A percentile compares a stretch with the other conserved stretches of the same genome.
Conservation (phyloP, 2,888 invertebrate species). For the Nemoura dubitans region DNA sequence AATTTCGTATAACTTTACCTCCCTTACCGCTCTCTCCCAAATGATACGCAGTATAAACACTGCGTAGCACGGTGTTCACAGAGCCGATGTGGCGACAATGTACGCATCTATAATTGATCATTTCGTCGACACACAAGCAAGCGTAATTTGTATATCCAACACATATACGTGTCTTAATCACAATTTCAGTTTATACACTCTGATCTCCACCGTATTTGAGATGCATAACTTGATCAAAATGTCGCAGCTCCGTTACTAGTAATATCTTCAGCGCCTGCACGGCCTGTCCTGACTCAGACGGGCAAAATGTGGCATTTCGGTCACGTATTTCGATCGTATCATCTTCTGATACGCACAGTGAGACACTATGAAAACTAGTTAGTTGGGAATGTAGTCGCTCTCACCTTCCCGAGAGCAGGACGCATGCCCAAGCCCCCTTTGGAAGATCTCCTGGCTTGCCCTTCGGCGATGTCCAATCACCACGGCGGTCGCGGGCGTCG, state of each 20-base stretch:
- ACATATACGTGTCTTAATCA: conserved; percentile 12
- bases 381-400: background rate
- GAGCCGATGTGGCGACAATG: background rate
- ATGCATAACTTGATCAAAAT: conserved; percentile 1
- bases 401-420: background rate
- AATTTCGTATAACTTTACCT: background rate
- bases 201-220: background rate
- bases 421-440: too few relatives aligned
- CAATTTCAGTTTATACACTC: background rate
- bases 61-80: background rate
- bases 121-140: background rate
- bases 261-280: background rate
- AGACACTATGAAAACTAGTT: background rate
- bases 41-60: background rate
- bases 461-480: background rate
- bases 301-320: background rate
- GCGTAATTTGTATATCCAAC: background rate
- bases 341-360: background rate
- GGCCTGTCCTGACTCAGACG: background rate
- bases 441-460: background rate
- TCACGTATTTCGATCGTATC: background rate
- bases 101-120: conserved; percentile 7
- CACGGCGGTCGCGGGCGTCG: background rate
- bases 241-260: background rate
- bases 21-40: background rate